Evolutionary conservation across 2,888 invertebrate species (phyloP).

Genomic region (Nebria brevicollis): DNA sequence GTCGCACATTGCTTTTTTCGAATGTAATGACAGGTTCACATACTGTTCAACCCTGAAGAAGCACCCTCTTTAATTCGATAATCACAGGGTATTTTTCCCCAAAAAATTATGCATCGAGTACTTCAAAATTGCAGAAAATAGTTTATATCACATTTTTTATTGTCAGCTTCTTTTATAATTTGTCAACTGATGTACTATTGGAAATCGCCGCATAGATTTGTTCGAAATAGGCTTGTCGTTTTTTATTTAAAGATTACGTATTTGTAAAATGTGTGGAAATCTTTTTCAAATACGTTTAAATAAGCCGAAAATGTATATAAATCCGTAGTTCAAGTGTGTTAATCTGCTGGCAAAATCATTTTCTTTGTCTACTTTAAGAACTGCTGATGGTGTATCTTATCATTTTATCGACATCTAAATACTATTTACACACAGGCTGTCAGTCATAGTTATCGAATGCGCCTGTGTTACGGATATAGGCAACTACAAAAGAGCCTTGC

Average conservation of each 20-base stretch:
- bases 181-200: too few species aligned
- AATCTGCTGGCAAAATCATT: conserved; percentile 18
- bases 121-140: not conserved
- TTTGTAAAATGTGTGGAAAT: conserved; percentile 23
- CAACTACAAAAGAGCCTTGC: conserved; percentile 53
- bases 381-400: conserved; percentile 8
- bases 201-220: too few species aligned
- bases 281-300: not conserved
- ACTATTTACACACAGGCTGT: conserved; percentile 59
- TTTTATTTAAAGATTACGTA: not conserved
- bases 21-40: conserved; percentile 20
- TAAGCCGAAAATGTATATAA: conserved; percentile 6
- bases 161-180: not conserved
- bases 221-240: not conserved
- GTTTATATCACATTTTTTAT: not conserved
- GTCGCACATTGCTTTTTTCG: conserved; percentile 8
- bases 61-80: conserved; percentile 12
- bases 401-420: conserved; percentile 28
- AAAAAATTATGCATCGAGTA: not conserved
- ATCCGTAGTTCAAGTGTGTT: conserved; percentile 26
- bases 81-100: conserved; percentile 4
- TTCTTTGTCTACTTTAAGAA: conserved; percentile 8
- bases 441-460: conserved; percentile 55
- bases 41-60: not conserved
- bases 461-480: conserved; percentile 58